phyloP scores from a whole-genome alignment of 2,888 invertebrate genomes.

The Fragum sueziense region DNA sequence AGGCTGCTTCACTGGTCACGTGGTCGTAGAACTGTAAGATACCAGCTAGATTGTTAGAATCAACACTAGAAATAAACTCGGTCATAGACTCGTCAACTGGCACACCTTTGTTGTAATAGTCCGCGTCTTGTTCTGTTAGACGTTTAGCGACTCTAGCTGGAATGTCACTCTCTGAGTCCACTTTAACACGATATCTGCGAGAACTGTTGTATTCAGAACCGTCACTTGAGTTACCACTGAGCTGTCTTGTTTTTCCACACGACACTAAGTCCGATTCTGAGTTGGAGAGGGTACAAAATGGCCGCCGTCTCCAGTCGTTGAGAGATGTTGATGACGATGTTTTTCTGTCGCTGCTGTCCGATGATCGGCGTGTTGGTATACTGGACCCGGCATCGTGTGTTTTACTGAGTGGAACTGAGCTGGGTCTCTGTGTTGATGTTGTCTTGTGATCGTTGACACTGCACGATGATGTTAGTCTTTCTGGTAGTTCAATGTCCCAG shows the following conservation, averaged over 20 bases:
- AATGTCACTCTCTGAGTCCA: constrained; percentile 16
- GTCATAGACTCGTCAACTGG: constrained; percentile 57
- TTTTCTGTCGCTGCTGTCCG: not conserved
- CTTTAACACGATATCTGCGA: constrained; percentile 50
- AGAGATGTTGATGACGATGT: not conserved
- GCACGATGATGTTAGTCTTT: constrained; percentile 26
- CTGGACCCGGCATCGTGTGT: constrained; percentile 31
- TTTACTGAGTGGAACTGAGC: not conserved
- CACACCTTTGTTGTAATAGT: constrained; percentile 33
- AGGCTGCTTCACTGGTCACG: constrained; percentile 39
- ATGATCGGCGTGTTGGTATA: not conserved
- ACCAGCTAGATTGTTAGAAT: constrained; percentile 50
- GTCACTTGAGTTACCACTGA: not conserved
- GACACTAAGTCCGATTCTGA: constrained; percentile 36
- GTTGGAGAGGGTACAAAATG: constrained; percentile 26
- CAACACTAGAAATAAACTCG: constrained; percentile 51
- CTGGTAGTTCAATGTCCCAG: constrained; percentile 45
- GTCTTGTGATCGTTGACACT: constrained; percentile 1
- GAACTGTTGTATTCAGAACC: constrained; percentile 10
- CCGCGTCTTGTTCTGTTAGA: constrained; percentile 29
- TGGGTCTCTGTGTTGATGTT: not conserved
- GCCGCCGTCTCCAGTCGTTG: constrained; percentile 42
- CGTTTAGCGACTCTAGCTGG: constrained; percentile 5
- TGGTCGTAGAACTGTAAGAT: constrained; percentile 55
- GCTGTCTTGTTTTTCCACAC: not conserved